Conservation (phyloP, 1,140 invertebrate genomes). For the Phenacoccus solenopsis region DNA sequence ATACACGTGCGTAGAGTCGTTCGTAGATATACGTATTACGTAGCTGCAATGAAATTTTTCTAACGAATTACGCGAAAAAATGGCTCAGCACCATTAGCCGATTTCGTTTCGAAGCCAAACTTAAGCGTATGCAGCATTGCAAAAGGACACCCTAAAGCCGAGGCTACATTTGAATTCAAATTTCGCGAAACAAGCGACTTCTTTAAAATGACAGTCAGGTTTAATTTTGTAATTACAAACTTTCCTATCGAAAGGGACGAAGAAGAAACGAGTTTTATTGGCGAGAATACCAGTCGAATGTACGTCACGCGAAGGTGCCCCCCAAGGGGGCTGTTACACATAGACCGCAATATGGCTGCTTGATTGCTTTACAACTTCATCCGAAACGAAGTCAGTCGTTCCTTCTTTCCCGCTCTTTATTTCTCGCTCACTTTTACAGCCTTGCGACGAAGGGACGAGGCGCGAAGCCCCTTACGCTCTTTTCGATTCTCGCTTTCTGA, state of each 20-base stretch:
- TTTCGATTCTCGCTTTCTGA: neutral
- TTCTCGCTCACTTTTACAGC: neutral
- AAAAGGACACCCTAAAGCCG: too few relatives aligned
- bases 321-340: slow-evolving; percentile 15
- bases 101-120: too few relatives aligned
- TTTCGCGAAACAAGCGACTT: neutral
- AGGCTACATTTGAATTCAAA: too few relatives aligned
- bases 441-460: too few relatives aligned
- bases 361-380: slow-evolving; percentile 18
- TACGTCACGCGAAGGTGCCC: slow-evolving; percentile 12
- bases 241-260: neutral
- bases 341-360: slow-evolving; percentile 17
- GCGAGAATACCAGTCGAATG: slow-evolving; percentile 9
- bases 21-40: too few relatives aligned
- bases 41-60: too few relatives aligned
- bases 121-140: too few relatives aligned
- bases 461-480: neutral
- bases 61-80: too few relatives aligned
- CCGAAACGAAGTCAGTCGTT: neutral
- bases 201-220: slow-evolving; percentile 14
- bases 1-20: too few relatives aligned
- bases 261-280: slow-evolving; percentile 6
- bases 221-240: slow-evolving; percentile 15
- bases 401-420: neutral
- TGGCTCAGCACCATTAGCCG: too few relatives aligned